These are phyloP conservation scores for Nannobrachium achirus DNA, from an alignment of 2,113 vertebrate species.

Conservation along the genomic window DNA sequence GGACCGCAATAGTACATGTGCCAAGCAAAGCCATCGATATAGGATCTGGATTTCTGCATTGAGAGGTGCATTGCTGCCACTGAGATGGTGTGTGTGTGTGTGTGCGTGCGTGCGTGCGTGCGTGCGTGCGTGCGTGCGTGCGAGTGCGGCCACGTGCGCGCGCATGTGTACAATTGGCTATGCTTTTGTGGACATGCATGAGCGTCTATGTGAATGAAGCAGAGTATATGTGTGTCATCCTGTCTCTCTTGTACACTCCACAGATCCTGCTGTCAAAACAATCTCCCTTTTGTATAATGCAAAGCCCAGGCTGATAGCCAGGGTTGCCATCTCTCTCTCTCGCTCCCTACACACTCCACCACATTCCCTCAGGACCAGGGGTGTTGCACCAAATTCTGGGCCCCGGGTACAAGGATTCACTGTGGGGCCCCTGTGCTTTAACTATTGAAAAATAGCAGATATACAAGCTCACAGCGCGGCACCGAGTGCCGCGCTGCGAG, in stretches of 20 bases:
- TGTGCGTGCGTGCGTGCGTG: background rate
- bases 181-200: background rate
- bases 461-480: no score
- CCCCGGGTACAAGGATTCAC: no score
- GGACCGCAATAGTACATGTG: background rate
- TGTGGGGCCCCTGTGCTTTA: no score
- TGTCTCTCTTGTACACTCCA: conserved; percentile 37
- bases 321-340: background rate
- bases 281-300: conserved; percentile 44
- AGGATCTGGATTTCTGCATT: background rate
- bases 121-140: background rate
- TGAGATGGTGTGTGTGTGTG: background rate
- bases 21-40: background rate
- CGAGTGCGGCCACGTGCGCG: background rate
- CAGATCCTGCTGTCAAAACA: conserved; percentile 51
- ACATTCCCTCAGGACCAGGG: no score
- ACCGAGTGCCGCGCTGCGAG: no score
- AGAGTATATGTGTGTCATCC: conserved; percentile 34
- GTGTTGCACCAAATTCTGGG: no score
- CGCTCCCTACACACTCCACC: background rate
- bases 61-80: background rate
- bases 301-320: conserved; percentile 23
- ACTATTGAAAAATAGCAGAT: no score
- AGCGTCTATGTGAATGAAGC: no score
- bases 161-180: background rate